A percentile compares a stretch with the other conserved stretches of the same genome.
phyloP scores from a whole-genome alignment of 2,797 vertebrate species.

The Spinibarbus caldwelli region DNA sequence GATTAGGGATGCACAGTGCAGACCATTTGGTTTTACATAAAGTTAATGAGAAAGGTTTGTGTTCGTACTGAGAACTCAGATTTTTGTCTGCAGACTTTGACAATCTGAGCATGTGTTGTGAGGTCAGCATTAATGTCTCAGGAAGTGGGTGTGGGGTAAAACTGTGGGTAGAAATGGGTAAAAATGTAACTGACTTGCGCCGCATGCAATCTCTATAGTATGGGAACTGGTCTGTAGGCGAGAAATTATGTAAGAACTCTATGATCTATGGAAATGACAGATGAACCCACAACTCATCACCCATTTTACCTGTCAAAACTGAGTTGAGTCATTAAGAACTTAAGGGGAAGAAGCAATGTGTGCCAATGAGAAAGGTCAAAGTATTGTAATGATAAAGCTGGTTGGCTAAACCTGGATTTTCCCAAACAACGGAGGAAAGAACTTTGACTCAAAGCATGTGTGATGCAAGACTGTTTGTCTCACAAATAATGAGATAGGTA shows the following conservation, averaged over 20 bases:
- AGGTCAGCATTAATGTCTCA: constrained; percentile 44
- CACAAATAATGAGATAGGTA: no score
- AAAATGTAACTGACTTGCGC: constrained; percentile 14
- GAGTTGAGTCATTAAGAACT: constrained; percentile 37
- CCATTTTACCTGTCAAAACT: constrained; percentile 45
- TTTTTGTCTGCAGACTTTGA: not conserved
- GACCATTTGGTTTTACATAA: not conserved
- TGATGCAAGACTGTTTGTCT: not conserved
- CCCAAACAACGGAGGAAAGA: not conserved
- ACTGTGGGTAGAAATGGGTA: not conserved
- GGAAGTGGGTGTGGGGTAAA: constrained; percentile 57
- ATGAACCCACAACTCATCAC: constrained; percentile 15
- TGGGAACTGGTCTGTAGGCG: constrained; percentile 37
- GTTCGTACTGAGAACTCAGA: not conserved
- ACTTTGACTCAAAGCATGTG: not conserved
- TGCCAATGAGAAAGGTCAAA: constrained; percentile 40
- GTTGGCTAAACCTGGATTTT: constrained; percentile 28
- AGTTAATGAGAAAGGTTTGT: not conserved
- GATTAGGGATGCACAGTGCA: not conserved
- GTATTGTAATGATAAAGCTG: not conserved
- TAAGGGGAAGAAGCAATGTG: not conserved
- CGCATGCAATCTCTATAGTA: constrained; percentile 31
- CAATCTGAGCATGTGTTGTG: not conserved
- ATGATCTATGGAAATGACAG: constrained; percentile 23
- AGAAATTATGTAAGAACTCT: constrained; percentile 14